Base-by-base conservation (phyloP, 2,797 vertebrate species). In the Syngnathus rostellatus region DNA sequence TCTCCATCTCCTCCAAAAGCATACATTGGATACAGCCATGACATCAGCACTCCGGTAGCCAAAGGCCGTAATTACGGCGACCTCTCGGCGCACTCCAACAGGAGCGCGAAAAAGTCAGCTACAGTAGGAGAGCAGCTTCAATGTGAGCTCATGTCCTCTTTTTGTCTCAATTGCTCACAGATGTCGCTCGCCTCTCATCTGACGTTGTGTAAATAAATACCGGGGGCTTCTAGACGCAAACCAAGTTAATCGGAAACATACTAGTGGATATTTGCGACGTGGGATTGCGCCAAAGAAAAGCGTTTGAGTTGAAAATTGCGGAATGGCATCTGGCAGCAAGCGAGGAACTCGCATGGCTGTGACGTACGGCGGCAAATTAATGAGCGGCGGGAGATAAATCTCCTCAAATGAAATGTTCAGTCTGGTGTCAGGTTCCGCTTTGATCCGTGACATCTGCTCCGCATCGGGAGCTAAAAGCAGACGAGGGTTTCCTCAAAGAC, bases 121-220 rank as follows among this genome's bases (percentile, higher is more conserved):
- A 2, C 60, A 51, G 75, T 25, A 69, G 73, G 75, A 69, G 69
- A 64, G 71, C 71, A 68, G 71, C 61, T n/a, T 68, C 50, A 43
- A 82, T 73, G 72, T 70, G 72, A 75, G 71, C 72, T 78, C 78
- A 72, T 63, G 66, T 74, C 66, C 66, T 77, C 67, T 66, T 77
- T 83, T 70, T 5, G 67, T 76, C 81, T 80, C 67, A 76, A 84
- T 88, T 79, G 81, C 74, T 88, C 71, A 62, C 88, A 90, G 86
- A 91, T 91, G 87, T 88, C 80, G 48, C 70, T 75, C 55, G 59
- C 68, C 77, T 84, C 72, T 81, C 76, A 85, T 78, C 78, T 74
- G 57, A 68, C 74, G 64, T 72, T 77, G 67, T 78, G 79, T 84
- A 86, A 89, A 89, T 85, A 87, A 61, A 61, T 41, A 61, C 12